Evolutionary conservation across 2,113 vertebrate species (phyloP).

Genomic region (Ancistrus triradiatus): DNA sequence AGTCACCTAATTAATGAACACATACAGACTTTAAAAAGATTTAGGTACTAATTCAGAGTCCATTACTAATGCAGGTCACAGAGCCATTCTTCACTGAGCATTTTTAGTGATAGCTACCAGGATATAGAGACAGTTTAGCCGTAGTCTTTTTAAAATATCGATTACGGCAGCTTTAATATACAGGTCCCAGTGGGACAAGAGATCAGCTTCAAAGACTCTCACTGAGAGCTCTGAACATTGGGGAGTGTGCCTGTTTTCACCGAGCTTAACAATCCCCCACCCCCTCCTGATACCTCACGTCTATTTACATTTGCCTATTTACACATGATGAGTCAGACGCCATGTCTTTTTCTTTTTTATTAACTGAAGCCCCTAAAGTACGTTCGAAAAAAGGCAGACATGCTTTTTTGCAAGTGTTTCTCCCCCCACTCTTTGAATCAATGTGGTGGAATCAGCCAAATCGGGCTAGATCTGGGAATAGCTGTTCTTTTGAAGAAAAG

Average conservation of each 20-base stretch:
- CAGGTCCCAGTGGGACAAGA: slow-evolving; percentile 61
- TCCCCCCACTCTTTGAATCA: slow-evolving; percentile 44
- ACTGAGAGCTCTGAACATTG: slow-evolving; percentile 58
- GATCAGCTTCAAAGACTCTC: slow-evolving; percentile 73
- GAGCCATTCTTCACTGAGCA: too few species aligned
- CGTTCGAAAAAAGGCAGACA: slow-evolving; percentile 54
- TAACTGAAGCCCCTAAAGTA: too few species aligned
- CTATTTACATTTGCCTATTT: slow-evolving; percentile 51
- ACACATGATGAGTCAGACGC: too few species aligned
- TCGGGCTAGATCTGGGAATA: slow-evolving; percentile 62
- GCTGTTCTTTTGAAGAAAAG: slow-evolving; percentile 69
- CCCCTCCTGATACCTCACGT: slow-evolving; percentile 54
- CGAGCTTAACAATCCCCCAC: slow-evolving; percentile 63
- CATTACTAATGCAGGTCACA: too few species aligned
- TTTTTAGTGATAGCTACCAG: slow-evolving; percentile 9
- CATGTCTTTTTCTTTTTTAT: too few species aligned
- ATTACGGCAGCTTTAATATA: slow-evolving; percentile 51
- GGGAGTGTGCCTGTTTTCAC: slow-evolving; percentile 63
- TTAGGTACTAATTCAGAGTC: too few species aligned
- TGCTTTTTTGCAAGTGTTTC: slow-evolving; percentile 44
- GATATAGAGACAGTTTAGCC: slow-evolving; percentile 37
- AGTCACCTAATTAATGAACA: too few species aligned
- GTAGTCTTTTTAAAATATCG: slow-evolving; percentile 45
- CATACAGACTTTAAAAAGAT: too few species aligned
- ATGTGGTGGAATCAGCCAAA: slow-evolving; percentile 62